Conservation (phyloP, 2,113 vertebrate species). For the Scopus umbretta region DNA sequence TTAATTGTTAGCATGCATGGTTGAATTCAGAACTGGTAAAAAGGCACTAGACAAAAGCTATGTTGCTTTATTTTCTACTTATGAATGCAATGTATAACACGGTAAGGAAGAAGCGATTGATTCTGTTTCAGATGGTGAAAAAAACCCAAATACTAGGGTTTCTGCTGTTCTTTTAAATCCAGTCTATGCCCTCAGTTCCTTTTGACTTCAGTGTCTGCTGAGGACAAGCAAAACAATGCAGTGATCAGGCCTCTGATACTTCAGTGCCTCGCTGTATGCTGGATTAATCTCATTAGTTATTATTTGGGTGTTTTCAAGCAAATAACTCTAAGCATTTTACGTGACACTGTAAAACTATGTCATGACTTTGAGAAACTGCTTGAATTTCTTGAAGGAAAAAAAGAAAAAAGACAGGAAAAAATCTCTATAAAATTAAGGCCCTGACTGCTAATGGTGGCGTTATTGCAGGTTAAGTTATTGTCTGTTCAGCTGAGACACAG, state of each 20-base stretch:
- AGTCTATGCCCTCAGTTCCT: not conserved
- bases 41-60: not conserved
- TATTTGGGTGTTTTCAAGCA: not conserved
- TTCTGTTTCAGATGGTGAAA: not conserved
- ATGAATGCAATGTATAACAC: not conserved
- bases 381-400: not conserved
- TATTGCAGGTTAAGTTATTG: not conserved
- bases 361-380: not conserved
- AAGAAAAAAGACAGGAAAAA: not conserved
- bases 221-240: not conserved
- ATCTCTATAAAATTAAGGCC: not conserved
- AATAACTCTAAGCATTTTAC: not conserved
- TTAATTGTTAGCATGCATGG: not conserved
- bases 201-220: not conserved
- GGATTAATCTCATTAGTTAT: not conserved
- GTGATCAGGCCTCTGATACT: not conserved
- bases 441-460: not conserved
- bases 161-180: not conserved
- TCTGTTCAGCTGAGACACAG: not conserved
- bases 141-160: not conserved
- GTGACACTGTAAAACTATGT: not conserved
- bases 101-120: not conserved
- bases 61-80: not conserved
- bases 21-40: not conserved
- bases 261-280: not conserved